Percentiles rank a stretch among this genome's conserved stretches.
Conservation (phyloP, 2,797 vertebrate species). For the Crocodylus rhombifer region DNA sequence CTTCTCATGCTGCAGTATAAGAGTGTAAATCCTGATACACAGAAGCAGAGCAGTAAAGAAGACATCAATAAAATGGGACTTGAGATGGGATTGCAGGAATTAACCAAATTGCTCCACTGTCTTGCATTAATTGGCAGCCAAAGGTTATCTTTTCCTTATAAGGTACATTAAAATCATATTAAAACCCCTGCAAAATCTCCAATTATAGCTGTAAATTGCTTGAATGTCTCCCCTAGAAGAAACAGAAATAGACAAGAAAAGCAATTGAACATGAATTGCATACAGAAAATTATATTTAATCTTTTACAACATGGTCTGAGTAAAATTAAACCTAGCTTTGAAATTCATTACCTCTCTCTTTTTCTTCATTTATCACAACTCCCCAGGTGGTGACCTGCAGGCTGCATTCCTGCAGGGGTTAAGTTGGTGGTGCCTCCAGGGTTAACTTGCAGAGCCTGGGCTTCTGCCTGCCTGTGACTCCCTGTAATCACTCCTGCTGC, state of each 20-base stretch:
- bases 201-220: neutral
- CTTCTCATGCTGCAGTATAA: neutral
- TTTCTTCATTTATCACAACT: neutral
- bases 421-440: too few species aligned
- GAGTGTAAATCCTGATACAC: neutral
- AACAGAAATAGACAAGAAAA: neutral
- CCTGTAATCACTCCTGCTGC: too few species aligned
- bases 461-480: too few species aligned
- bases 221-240: neutral
- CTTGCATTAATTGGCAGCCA: neutral
- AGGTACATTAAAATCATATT: constrained; percentile 7
- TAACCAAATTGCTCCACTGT: constrained; percentile 5
- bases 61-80: neutral
- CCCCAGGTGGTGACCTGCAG: too few species aligned
- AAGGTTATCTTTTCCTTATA: neutral
- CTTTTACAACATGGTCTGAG: neutral
- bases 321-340: constrained; percentile 1
- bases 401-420: too few species aligned
- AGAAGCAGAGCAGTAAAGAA: neutral
- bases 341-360: neutral
- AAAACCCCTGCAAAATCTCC: neutral
- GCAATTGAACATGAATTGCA: neutral
- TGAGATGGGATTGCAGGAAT: neutral
- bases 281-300: neutral
- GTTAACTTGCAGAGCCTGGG: too few species aligned